Evolutionary conservation across 2,888 invertebrate species (phyloP).

Genomic region (Himalopsyche tibetana): DNA sequence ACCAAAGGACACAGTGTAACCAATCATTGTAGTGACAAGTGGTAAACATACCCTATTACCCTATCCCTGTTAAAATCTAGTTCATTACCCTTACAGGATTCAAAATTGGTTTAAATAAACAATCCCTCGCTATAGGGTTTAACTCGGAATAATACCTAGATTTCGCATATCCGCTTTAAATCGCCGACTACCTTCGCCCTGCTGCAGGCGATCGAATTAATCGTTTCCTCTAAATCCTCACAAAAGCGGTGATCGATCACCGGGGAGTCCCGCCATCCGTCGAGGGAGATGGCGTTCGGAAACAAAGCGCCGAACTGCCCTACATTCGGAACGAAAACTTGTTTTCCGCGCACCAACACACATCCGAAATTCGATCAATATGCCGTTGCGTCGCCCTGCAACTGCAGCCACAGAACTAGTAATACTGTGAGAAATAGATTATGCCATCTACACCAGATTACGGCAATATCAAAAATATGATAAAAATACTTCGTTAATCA

Average conservation of each 20-base stretch:
- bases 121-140: background rate
- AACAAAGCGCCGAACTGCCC: slow-evolving; percentile 27
- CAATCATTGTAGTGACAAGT: too few relatives aligned
- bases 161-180: slow-evolving; percentile 8
- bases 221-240: slow-evolving; percentile 17
- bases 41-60: too few relatives aligned
- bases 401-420: background rate
- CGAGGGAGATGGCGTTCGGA: background rate
- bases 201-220: slow-evolving; percentile 33
- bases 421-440: background rate
- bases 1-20: too few relatives aligned
- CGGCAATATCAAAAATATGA: too few relatives aligned
- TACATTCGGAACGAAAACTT: slow-evolving; percentile 38
- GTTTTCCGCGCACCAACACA: slow-evolving; percentile 3
- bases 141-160: background rate
- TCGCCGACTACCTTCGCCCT: background rate
- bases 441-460: too few relatives aligned
- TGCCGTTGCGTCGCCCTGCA: background rate
- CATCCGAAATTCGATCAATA: slow-evolving; percentile 13
- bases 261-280: background rate
- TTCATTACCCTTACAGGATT: background rate
- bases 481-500: background rate
- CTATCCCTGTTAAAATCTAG: background rate
- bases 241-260: slow-evolving; percentile 29
- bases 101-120: background rate